Base-by-base conservation (phyloP, 2,113 vertebrate genomes). In the Murina feae region DNA sequence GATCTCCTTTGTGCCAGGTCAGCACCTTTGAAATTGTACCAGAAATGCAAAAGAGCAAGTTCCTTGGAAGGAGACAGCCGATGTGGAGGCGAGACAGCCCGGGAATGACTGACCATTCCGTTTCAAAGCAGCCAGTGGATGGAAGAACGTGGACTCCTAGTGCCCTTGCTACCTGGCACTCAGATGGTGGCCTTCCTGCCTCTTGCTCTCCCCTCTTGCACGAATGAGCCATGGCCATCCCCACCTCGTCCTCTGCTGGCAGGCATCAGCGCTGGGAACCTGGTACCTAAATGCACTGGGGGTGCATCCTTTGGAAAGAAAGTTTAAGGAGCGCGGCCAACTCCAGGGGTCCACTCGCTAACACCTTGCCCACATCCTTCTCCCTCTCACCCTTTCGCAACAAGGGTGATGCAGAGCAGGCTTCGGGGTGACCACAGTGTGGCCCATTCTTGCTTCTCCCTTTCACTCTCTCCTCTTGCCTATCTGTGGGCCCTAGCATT, bases 41-140 rank as follows among this genome's bases (percentile, higher is more conserved):
- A 28, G 37, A 83, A 65, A 39, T 35, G 11, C 71, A 81, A 93
- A 81, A 84, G 47, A 23, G n/a, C 85, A 49, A 42, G 58, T n/a
- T 55, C 71, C 86, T 87, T 94, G 47, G 83, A 84, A 93, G 37
- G 71, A 91, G 39, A 23, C 28, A 25, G 30, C 53, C 12, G 55
- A 9, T 16, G 30, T 23, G 8, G 39, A 86, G 75, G 60, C 30
- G 76, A n/a, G 71, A 97, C 79, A 93, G 93, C 55, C 79, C 92
- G 93, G 75, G 94, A 96, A 95, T 92, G 93, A 95, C 49, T 93
- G 96, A 97, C 86, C 92, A 86, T 13, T 25, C 4, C 39, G 92
- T 96, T 42, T 89, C 60, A 21, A 49, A 76, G 91, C 18, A 49
- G 6, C 69, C 30, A 23, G 32, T 44, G 0, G 0, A 49, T n/a